Evolutionary conservation across 2,888 invertebrate genomes (phyloP).

Genomic region (Limulus polyphemus): DNA sequence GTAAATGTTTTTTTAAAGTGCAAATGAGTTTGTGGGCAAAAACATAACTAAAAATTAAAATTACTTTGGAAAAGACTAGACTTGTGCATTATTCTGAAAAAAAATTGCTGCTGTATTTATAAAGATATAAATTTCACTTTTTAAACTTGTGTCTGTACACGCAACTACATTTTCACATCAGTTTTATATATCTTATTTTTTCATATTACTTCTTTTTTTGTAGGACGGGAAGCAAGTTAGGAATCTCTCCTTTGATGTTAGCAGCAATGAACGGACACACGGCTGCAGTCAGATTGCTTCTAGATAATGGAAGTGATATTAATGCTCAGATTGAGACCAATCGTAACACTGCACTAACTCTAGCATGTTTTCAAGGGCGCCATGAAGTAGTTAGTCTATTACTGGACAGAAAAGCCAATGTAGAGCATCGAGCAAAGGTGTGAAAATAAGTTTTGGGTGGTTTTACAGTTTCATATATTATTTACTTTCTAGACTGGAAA

Average conservation of each 20-base stretch:
- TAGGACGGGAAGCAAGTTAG: constrained; percentile 87
- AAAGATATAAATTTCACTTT: too few relatives aligned
- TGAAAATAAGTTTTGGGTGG: constrained; percentile 15
- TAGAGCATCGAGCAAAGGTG: constrained; percentile 94
- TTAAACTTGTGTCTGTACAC: too few relatives aligned
- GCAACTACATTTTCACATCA: too few relatives aligned
- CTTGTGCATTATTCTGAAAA: too few relatives aligned
- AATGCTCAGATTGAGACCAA: constrained; percentile 97
- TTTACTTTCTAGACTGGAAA: neutral
- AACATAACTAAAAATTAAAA: too few relatives aligned
- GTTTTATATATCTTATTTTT: too few relatives aligned
- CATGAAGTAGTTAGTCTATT: constrained; percentile 95
- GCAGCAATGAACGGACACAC: constrained; percentile 98
- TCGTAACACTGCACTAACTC: constrained; percentile 91
- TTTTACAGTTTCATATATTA: constrained; percentile 3
- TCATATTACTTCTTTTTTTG: constrained; percentile 8
- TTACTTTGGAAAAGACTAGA: too few relatives aligned
- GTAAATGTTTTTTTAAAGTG: too few relatives aligned
- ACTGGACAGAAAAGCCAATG: constrained; percentile 91
- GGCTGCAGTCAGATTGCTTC: constrained; percentile 79
- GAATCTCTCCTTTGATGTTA: constrained; percentile 96
- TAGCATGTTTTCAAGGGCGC: constrained; percentile 97
- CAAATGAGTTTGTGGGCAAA: too few relatives aligned
- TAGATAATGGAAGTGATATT: constrained; percentile 97
- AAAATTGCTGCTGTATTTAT: too few relatives aligned